Evolutionary conservation across 2,797 vertebrate genomes (phyloP).

Genomic region (Psittacula derbiana): DNA sequence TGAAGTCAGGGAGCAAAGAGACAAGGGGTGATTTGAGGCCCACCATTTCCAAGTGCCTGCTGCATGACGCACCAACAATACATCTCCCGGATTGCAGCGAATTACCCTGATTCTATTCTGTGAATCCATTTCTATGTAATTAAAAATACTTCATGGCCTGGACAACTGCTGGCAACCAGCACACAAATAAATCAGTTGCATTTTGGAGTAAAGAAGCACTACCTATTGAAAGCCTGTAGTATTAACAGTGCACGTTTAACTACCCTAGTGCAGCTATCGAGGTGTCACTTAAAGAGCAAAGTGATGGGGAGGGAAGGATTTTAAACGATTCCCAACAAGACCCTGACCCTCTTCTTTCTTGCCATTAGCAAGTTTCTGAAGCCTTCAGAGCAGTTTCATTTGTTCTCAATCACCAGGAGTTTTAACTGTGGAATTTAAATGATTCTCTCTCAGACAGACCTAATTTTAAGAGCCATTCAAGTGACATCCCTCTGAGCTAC

Average conservation of each 20-base stretch:
- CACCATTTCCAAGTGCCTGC: accelerated
- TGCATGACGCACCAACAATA: neutral
- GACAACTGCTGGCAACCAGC: neutral
- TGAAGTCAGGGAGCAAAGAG: neutral
- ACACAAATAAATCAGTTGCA: neutral
- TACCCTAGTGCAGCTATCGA: neutral
- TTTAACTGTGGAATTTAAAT: constrained; percentile 46
- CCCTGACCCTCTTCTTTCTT: constrained; percentile 32
- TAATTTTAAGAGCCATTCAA: constrained; percentile 40
- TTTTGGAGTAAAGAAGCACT: neutral
- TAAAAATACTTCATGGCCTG: neutral
- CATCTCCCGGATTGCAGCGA: neutral
- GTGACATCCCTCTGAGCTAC: constrained; percentile 13
- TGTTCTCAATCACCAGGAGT: constrained; percentile 47
- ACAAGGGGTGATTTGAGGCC: neutral
- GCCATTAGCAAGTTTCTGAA: constrained; percentile 42
- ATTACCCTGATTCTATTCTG: neutral
- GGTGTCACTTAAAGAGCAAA: constrained; percentile 8
- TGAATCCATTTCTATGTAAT: neutral
- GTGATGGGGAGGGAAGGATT: constrained; percentile 16
- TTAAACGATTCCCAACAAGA: neutral
- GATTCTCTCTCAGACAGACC: constrained; percentile 16
- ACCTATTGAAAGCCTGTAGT: neutral
- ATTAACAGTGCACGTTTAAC: neutral
- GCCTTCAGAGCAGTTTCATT: constrained; percentile 28